Evolutionary conservation across 2,888 invertebrate species (phyloP), one percentile per base, ranked within the genome.

Genomic region (Hypomecis punctinalis): DNA sequence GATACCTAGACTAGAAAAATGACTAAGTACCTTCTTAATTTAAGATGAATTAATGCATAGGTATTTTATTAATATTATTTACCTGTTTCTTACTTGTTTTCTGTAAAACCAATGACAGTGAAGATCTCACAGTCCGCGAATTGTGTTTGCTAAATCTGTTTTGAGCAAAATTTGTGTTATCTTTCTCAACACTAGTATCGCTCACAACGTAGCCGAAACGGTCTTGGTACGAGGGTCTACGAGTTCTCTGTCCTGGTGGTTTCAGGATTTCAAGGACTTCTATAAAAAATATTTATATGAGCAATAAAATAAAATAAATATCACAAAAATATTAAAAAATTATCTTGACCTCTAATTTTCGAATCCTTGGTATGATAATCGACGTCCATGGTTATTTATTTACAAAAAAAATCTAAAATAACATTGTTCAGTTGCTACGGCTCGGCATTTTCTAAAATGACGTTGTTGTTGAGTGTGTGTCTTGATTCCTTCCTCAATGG

Each of bases 241-340:
- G 48, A 43, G 58, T 58, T 70, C 81, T 81, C 73, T 81, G 83
- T 48, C 83, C 79, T 33, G 85, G 80, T 9, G 83, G 85, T 76
- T 81, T 80, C 59, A 86, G 72, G 69, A 80, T 82, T 63, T 87
- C 82, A 76, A 89, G 76, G 11, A 82, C 82, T 75, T 86, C 90
- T 90, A 86, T 72, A 84, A 77, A 80, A 83, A 80, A 68, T 75
- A 74, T 76, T 10, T 76, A 74, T 75, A 71, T 74, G 72, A 78
- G 80, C 73, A 72, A 72, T 69, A 59, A 52, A 58, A 73, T 46
- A 23, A 59, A 66, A 63, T 63, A 36, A 68, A 63, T 55, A 64
- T 59, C 52, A 56, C 13, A 69, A 61, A 39, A 61, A 67, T 36
- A 70, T 72, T 66, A 53, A 58, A 69, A 57, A 68, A 75, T 63